phyloP scores from a whole-genome alignment of 2,797 vertebrate genomes.

The Percopsis omiscomaycus region DNA sequence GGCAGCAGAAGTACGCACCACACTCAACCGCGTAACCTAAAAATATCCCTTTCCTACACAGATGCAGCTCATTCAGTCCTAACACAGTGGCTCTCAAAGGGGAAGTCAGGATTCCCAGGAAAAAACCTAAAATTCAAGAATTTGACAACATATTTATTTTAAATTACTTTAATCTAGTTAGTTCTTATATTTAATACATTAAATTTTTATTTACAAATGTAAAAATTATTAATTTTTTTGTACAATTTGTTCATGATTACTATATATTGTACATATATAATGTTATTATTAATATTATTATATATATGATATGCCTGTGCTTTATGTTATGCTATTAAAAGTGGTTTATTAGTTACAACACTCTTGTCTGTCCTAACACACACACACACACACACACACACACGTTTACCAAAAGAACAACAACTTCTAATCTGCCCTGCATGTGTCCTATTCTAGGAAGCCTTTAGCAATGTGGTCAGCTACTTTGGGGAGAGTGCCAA shows the following conservation, averaged over 20 bases:
- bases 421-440: constrained; percentile 35
- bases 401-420: constrained; percentile 30
- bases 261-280: background rate
- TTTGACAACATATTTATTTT: too few relatives aligned
- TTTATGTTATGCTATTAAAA: too few relatives aligned
- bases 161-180: too few relatives aligned
- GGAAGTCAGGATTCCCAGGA: too few relatives aligned
- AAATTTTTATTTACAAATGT: too few relatives aligned
- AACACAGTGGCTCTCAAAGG: background rate
- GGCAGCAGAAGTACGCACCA: constrained; percentile 83
- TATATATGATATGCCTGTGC: background rate
- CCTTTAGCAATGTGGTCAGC: constrained; percentile 92
- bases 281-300: background rate
- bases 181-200: too few relatives aligned
- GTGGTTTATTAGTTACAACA: too few relatives aligned
- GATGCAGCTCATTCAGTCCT: constrained; percentile 20
- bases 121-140: too few relatives aligned
- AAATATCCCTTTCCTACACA: background rate
- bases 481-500: constrained; percentile 97
- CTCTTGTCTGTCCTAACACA: too few relatives aligned
- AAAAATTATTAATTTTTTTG: background rate
- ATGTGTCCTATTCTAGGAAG: constrained; percentile 81
- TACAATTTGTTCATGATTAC: background rate
- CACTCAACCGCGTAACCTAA: too few relatives aligned
- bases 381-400: constrained; percentile 45